Percentiles rank a stretch among this genome's conserved stretches.
Evolutionary conservation across 2,888 invertebrate species (phyloP).

Genomic region (Scaptomyza cyrtandrae): DNA sequence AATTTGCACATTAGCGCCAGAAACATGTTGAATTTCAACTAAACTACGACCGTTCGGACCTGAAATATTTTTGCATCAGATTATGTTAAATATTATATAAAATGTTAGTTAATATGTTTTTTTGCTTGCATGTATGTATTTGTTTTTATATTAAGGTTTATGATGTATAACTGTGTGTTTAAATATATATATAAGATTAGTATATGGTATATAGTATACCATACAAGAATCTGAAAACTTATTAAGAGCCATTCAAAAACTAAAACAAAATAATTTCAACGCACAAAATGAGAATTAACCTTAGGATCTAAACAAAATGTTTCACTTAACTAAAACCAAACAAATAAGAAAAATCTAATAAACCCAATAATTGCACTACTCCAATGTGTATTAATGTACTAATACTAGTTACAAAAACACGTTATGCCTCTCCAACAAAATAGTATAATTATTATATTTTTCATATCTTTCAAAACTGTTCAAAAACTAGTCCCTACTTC

Average conservation of each 20-base stretch:
- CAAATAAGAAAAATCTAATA: conserved; percentile 32
- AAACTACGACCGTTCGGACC: conserved; percentile 97
- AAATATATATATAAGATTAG: no score
- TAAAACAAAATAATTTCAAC: conserved; percentile 6
- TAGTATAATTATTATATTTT: not conserved
- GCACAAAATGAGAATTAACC: conserved; percentile 1
- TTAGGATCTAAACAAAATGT: conserved; percentile 34
- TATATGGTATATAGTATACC: no score
- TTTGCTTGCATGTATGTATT: no score
- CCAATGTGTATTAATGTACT: conserved; percentile 33
- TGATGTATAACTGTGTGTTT: conserved; percentile 16
- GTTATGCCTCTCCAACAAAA: conserved; percentile 42
- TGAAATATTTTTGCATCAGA: conserved; percentile 84
- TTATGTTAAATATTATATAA: conserved; percentile 58
- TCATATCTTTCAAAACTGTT: conserved; percentile 3
- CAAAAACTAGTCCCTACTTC: conserved; percentile 11
- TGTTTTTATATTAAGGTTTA: not conserved
- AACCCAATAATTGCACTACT: conserved; percentile 71
- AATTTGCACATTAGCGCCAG: conserved; percentile 99
- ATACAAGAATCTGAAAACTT: not conserved
- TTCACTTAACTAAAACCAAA: conserved; percentile 42
- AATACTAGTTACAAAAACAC: conserved; percentile 51
- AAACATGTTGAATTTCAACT: conserved; percentile 98
- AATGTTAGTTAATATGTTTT: conserved; percentile 9
- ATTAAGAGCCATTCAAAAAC: conserved; percentile 12